Evolutionary conservation across 2,113 vertebrate genomes (phyloP).

Genomic region (Rattus rattus): DNA sequence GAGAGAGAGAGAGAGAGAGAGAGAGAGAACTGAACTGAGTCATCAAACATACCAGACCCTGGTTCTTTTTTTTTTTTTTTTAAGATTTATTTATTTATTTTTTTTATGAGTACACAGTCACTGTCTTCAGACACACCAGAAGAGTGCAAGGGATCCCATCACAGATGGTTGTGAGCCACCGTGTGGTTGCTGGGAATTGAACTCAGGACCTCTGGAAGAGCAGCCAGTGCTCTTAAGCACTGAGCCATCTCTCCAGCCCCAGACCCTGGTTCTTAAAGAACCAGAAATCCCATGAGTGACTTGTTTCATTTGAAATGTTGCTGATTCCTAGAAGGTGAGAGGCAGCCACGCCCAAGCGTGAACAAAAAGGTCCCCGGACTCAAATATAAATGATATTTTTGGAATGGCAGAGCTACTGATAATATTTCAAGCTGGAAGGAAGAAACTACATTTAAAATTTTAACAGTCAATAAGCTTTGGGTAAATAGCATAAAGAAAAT

Average conservation of each 20-base stretch:
- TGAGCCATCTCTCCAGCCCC: neutral
- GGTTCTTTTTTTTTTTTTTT: neutral
- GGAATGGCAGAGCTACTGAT: neutral
- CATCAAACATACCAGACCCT: neutral
- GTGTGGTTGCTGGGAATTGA: too few relatives aligned
- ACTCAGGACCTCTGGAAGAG: too few relatives aligned
- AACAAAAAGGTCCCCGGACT: conserved; percentile 3
- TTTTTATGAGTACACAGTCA: too few relatives aligned
- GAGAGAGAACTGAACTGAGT: too few relatives aligned
- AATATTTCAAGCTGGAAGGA: conserved; percentile 40
- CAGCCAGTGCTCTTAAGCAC: too few relatives aligned
- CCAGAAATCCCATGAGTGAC: neutral
- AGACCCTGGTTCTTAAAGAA: neutral
- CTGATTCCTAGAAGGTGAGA: conserved; percentile 55
- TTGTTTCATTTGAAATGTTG: conserved; percentile 45
- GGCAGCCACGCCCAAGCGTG: neutral
- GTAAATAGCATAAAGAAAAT: conserved; percentile 47
- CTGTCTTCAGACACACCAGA: too few relatives aligned
- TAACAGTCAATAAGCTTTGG: neutral
- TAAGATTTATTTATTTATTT: too few relatives aligned
- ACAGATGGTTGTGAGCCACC: too few relatives aligned
- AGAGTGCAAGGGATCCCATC: too few relatives aligned
- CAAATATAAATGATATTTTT: conserved; percentile 17
- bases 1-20: too few relatives aligned
- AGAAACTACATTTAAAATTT: neutral